A percentile compares a stretch with the other conserved stretches of the same genome.
phyloP scores from a whole-genome alignment of 2,797 vertebrate species.

The Cryptoblepharus egeriae region DNA sequence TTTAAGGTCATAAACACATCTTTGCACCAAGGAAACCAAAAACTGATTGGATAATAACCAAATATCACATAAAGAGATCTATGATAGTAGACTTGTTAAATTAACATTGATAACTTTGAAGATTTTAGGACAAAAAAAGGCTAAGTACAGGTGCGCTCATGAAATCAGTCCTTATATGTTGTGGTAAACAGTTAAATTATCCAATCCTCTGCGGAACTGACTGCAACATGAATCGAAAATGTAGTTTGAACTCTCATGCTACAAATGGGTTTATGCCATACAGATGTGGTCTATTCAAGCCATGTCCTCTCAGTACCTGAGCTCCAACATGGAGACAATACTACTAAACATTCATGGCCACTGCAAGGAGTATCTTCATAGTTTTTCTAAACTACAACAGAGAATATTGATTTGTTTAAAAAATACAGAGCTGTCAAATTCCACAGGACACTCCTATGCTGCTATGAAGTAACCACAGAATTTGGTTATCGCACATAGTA shows the following conservation, averaged over 20 bases:
- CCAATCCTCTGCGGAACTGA: background rate
- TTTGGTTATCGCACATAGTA: background rate
- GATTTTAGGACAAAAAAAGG: background rate
- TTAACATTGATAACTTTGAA: background rate
- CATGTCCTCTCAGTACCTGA: background rate
- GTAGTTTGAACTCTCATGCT: background rate
- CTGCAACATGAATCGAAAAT: background rate
- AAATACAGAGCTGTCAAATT: background rate
- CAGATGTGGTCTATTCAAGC: background rate
- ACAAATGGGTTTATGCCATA: background rate
- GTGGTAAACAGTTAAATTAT: background rate
- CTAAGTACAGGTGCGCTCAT: too few species aligned
- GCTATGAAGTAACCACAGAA: background rate
- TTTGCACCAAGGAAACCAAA: background rate
- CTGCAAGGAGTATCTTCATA: background rate
- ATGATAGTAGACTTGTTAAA: background rate
- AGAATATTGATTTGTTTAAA: background rate
- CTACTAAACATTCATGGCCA: background rate
- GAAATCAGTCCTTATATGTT: background rate
- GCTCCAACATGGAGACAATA: background rate
- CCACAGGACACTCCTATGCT: background rate
- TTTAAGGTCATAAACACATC: background rate
- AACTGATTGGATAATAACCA: background rate
- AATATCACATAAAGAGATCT: background rate
- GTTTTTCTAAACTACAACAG: background rate